Evolutionary conservation across 2,888 invertebrate genomes (phyloP).

Genomic region (Torymus texanus): DNA sequence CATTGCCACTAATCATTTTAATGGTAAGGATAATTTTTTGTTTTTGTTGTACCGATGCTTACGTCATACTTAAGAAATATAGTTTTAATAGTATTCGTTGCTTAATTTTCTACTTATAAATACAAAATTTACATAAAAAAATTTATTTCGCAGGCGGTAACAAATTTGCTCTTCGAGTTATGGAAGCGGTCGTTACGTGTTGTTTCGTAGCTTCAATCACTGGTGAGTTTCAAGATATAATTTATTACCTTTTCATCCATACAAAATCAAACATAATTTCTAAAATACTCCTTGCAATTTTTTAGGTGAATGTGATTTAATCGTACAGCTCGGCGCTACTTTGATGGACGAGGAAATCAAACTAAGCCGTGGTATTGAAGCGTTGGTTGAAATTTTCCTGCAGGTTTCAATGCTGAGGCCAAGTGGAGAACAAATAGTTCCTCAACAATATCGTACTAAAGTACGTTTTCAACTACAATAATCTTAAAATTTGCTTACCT

Average conservation of each 20-base stretch:
- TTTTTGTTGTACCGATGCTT: too few relatives aligned
- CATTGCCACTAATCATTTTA: conserved; percentile 67
- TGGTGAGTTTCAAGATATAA: conserved; percentile 20
- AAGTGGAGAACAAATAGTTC: conserved; percentile 77
- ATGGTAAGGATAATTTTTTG: conserved; percentile 60
- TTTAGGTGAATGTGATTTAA: conserved; percentile 67
- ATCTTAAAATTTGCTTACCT: too few relatives aligned
- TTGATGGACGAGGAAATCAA: conserved; percentile 66
- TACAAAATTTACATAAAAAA: conserved; percentile 9
- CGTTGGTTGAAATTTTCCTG: conserved; percentile 78
- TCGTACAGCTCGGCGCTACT: conserved; percentile 65
- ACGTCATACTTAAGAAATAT: background rate
- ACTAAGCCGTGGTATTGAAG: conserved; percentile 68
- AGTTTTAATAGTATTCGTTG: background rate
- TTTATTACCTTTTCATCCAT: too few relatives aligned
- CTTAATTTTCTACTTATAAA: background rate
- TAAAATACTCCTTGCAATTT: background rate
- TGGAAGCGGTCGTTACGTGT: conserved; percentile 72
- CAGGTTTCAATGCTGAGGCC: conserved; percentile 77
- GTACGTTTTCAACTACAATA: conserved; percentile 67
- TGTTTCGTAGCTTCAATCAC: conserved; percentile 62
- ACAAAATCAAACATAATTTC: too few relatives aligned
- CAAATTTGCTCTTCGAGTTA: conserved; percentile 70
- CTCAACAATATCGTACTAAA: conserved; percentile 76
- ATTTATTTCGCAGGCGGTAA: conserved; percentile 63